A percentile compares a stretch with the other conserved stretches of the same genome.
phyloP scores from a whole-genome alignment of 2,113 vertebrate species.

The Cinclus mexicanus region DNA sequence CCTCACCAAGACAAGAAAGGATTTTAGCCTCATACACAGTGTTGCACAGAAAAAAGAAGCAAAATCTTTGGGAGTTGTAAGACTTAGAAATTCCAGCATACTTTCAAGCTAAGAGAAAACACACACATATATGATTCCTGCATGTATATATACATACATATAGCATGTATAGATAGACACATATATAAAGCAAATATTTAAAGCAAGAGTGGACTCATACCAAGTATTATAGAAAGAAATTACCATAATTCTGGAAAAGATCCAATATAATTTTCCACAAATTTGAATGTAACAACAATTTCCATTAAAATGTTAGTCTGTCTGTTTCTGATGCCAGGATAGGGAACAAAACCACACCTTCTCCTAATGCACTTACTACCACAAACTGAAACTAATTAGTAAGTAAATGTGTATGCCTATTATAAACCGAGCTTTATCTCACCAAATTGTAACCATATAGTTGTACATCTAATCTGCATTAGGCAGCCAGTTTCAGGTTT shows the following conservation, averaged over 20 bases:
- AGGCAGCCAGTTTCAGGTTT: background rate
- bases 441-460: background rate
- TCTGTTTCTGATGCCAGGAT: background rate
- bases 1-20: background rate
- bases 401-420: background rate
- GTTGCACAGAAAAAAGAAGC: background rate
- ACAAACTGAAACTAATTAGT: background rate
- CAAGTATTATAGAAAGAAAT: background rate
- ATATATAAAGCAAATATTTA: background rate
- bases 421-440: background rate
- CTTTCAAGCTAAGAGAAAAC: background rate
- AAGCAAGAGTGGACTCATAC: background rate
- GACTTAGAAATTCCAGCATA: background rate
- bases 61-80: background rate
- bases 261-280: background rate
- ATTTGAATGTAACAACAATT: background rate
- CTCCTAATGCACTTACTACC: background rate
- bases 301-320: background rate
- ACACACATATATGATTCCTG: background rate
- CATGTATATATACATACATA: rapidly evolving
- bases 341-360: background rate
- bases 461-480: background rate
- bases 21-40: background rate
- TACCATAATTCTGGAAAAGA: background rate
- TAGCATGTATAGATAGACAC: background rate